Base-by-base conservation (phyloP, 1,140 invertebrate genomes). In the Drepana arcuata region DNA sequence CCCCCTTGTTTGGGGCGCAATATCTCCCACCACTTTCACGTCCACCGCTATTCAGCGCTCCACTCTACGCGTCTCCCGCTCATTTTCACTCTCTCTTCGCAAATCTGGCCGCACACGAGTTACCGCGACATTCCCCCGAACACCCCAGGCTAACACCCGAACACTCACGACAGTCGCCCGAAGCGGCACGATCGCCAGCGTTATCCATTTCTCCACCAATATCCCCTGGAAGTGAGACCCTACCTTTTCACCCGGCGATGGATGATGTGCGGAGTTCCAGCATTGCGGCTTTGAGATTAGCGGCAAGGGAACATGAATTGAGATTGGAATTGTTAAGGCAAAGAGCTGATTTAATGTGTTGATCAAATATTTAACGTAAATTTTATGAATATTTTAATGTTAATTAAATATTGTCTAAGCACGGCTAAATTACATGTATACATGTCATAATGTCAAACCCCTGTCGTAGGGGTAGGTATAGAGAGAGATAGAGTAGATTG, bases 261-360 rank as follows among this genome's bases (percentile, higher is more conserved):
- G 60, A 88, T 38, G 95, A 96, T 67, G 87, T 94, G 10, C 85
- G 94, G 34, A 92, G 88, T 48, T 95, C 92, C 10, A 96, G 94
- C 57, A 97, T 98, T 37, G 95, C 94, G 0, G 92, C 94, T 0
- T 84, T 99, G n/a, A 82, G 96, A 35, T 77, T 96, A 1, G 95
- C 96, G 54, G 96, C 96, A 0, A 85, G 95, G 2, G 95, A 98
- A 70, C 95, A 98, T 68, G 94, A 96, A 68, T 83, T 96, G n/a
- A 89, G 93, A 59, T 75, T 95, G 48, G 93, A 95, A 69, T 86
- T 95, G 84, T 62, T 94, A 36, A 83, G 93, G 24, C 93, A 95
- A 63, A 91, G 78, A 42, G 66, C 77, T 14, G 71, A 82, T 53
- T 54, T 82, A 27, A 82, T 82, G 23, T 82, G 74, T 56, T 74